phyloP scores from a whole-genome alignment of 92 coral and sea anemone species.

The Desmophyllum pertusum region DNA sequence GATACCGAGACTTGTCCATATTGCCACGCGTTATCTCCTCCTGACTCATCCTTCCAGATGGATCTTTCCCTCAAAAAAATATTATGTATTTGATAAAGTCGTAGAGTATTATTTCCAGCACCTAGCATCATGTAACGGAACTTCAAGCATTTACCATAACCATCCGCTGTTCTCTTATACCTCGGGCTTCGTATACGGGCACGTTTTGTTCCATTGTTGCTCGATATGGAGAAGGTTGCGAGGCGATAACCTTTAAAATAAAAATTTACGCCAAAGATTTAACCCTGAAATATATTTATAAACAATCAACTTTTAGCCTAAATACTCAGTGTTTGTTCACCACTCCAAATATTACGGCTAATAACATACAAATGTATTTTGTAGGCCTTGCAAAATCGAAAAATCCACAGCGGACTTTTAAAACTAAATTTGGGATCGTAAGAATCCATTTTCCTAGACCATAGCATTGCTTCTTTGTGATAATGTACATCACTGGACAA shows the following conservation, averaged over 20 bases:
- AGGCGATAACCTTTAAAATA: not conserved
- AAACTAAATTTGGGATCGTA: too few relatives aligned
- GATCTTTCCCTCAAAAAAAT: not conserved
- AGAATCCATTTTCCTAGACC: too few relatives aligned
- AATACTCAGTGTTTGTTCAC: not conserved
- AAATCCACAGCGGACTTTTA: too few relatives aligned
- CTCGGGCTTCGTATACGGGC: conserved; percentile 26
- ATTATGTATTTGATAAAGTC: not conserved
- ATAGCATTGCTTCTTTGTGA: too few relatives aligned
- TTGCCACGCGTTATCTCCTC: conserved; percentile 1
- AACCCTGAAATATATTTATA: not conserved
- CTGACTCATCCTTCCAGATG: conserved; percentile 18
- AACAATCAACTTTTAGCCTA: not conserved
- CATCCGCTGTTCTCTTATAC: conserved; percentile 30
- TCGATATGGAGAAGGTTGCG: not conserved
- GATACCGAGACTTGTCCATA: conserved; percentile 38
- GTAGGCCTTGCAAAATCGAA: too few relatives aligned
- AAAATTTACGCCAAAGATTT: not conserved
- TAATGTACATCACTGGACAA: not conserved
- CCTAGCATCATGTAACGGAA: conserved; percentile 33
- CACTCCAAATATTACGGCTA: too few relatives aligned
- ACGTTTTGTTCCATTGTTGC: not conserved
- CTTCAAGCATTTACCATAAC: conserved; percentile 24
- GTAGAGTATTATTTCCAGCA: not conserved
- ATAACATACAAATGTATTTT: too few relatives aligned